Evolutionary conservation across 2,888 invertebrate genomes (phyloP).

Genomic region (Adelphocoris suturalis): DNA sequence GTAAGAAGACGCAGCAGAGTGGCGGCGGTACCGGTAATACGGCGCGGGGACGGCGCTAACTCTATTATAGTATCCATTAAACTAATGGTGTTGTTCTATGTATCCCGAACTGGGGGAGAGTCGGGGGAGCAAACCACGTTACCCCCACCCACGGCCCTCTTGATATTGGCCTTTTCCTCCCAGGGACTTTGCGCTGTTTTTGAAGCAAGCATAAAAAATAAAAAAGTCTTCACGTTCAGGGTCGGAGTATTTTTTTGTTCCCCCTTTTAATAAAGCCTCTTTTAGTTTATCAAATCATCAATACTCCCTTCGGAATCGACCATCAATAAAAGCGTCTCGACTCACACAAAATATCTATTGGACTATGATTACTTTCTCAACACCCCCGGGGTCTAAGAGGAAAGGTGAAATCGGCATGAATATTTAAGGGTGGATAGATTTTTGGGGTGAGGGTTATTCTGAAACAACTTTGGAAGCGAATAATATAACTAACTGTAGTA

Average conservation of each 20-base stretch:
- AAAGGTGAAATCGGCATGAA: too few relatives aligned
- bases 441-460: too few relatives aligned
- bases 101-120: background rate
- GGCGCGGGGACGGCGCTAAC: conserved; percentile 36
- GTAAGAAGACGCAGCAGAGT: background rate
- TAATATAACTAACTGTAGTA: too few relatives aligned
- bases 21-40: conserved; percentile 12
- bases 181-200: background rate
- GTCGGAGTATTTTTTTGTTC: background rate
- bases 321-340: too few relatives aligned
- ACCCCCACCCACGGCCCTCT: background rate
- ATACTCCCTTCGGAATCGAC: too few relatives aligned
- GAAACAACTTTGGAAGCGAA: too few relatives aligned
- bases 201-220: background rate
- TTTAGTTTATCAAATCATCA: background rate
- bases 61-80: conserved; percentile 68
- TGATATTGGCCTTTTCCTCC: background rate
- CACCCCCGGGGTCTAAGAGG: too few relatives aligned
- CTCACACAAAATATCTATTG: too few relatives aligned
- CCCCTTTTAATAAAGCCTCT: background rate
- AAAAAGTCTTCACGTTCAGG: background rate
- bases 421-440: too few relatives aligned
- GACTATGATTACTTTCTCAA: too few relatives aligned
- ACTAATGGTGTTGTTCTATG: conserved; percentile 67
- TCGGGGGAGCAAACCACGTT: conserved; percentile 47